These are phyloP conservation scores for Notolepis coatsorum DNA, from an alignment of 2,797 vertebrate species.

Conservation along the genomic window DNA sequence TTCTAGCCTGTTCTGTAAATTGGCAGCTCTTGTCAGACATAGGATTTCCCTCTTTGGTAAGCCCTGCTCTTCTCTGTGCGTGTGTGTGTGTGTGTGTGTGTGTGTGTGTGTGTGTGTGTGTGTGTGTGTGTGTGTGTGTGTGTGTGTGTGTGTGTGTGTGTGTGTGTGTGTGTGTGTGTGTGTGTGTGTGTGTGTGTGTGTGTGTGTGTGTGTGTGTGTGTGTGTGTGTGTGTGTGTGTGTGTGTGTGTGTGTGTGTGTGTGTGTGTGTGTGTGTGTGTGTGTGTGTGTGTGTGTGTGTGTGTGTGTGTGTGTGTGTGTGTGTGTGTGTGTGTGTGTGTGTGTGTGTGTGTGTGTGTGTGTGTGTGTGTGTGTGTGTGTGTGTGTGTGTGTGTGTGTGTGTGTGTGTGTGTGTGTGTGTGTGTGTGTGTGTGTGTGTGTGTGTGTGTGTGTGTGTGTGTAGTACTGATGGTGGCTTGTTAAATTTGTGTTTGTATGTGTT, in stretches of 20 bases:
- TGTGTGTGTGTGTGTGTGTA: background rate
- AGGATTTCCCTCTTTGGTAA: constrained; percentile 99
- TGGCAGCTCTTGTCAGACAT: constrained; percentile 99
- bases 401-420: background rate
- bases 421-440: background rate
- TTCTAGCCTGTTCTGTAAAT: constrained; percentile 97
- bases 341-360: constrained; percentile 8
- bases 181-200: background rate
- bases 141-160: background rate
- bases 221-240: background rate
- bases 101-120: constrained; percentile 3
- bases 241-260: constrained; percentile 3
- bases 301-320: constrained; percentile 5
- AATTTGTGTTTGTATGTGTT: background rate
- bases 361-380: constrained; percentile 1
- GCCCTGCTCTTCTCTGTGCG: constrained; percentile 27
- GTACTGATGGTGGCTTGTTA: background rate
- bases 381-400: background rate
- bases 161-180: background rate
- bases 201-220: background rate
- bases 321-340: constrained; percentile 14
- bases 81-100: constrained; percentile 16
- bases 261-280: constrained; percentile 6
- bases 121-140: constrained; percentile 1
- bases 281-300: background rate